A percentile compares a stretch with the other conserved stretches of the same genome.
Conservation (phyloP, 2,888 invertebrate species). For the Metellina segmentata region DNA sequence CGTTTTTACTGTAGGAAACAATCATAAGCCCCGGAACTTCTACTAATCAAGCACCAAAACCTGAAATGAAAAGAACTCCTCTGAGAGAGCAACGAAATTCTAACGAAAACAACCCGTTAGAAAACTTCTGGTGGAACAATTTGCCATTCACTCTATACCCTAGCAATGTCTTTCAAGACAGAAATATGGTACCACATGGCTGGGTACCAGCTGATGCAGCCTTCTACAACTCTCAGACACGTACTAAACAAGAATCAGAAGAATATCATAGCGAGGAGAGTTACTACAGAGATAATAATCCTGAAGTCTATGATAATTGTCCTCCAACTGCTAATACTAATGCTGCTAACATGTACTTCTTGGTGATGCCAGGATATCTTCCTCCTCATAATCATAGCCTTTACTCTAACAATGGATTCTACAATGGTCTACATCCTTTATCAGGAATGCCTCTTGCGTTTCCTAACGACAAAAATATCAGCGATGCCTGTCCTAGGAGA, state of each 20-base stretch:
- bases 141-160: background rate
- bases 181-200: background rate
- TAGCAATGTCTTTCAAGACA: background rate
- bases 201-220: constrained; percentile 10
- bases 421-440: background rate
- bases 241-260: background rate
- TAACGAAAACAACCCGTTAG: background rate
- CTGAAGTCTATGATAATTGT: background rate
- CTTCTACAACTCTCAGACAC: constrained; percentile 12
- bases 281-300: background rate
- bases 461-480: background rate
- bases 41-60: background rate
- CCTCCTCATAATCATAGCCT: background rate
- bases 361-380: constrained; percentile 26
- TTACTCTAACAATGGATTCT: constrained; percentile 4
- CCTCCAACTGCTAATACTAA: background rate
- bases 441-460: constrained; percentile 13
- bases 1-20: background rate
- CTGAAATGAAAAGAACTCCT: background rate
- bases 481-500: background rate
- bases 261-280: background rate
- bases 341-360: constrained; percentile 11
- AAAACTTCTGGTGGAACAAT: constrained; percentile 30
- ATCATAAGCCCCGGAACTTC: background rate
- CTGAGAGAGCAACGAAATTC: background rate